These are phyloP conservation scores for Agonopterix alstromeriana DNA, from an alignment of 2,888 invertebrate genomes.

Conservation along the genomic window DNA sequence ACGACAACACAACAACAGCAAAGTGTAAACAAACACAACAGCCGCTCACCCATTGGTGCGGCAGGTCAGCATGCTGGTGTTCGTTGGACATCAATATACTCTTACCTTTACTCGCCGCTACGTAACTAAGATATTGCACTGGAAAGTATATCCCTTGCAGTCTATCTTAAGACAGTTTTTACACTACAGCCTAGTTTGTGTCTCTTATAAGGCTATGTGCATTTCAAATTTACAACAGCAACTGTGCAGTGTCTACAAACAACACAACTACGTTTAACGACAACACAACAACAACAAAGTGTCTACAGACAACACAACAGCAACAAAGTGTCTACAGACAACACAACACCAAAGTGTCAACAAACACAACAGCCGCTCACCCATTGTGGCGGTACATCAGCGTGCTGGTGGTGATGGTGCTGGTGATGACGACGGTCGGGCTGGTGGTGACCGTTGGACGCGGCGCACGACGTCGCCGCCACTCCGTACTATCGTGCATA, in stretches of 20 bases:
- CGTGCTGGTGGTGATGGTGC: slow-evolving; percentile 63
- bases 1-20: background rate
- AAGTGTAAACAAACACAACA: background rate
- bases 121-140: too few relatives aligned
- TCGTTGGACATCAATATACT: too few relatives aligned
- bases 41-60: background rate
- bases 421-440: slow-evolving; percentile 57
- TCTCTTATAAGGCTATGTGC: background rate
- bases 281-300: background rate
- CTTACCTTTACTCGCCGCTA: too few relatives aligned
- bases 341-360: background rate
- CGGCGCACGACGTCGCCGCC: slow-evolving; percentile 72
- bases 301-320: slow-evolving; percentile 1
- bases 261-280: background rate
- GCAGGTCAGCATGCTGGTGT: too few relatives aligned
- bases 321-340: background rate
- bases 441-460: slow-evolving; percentile 67
- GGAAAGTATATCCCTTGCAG: too few relatives aligned
- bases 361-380: slow-evolving; percentile 6
- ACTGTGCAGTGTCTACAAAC: background rate
- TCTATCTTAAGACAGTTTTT: too few relatives aligned
- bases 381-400: slow-evolving; percentile 49
- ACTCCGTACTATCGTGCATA: slow-evolving; percentile 56
- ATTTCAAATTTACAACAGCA: background rate
- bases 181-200: background rate